These are phyloP conservation scores for Pimpla rufipes DNA, from an alignment of 2,888 invertebrate species.

Conservation along the genomic window DNA sequence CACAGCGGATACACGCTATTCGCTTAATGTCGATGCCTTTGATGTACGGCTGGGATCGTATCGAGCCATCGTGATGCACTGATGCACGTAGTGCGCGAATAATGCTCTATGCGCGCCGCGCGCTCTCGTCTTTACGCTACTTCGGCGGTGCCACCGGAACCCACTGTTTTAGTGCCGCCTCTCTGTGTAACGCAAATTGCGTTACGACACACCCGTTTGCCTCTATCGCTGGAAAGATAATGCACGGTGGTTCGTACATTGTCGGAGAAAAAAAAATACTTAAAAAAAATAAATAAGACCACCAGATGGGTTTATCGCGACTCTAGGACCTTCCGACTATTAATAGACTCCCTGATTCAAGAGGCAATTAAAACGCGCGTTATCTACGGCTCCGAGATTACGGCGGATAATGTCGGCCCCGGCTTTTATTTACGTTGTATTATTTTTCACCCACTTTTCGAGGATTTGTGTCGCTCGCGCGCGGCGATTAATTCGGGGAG, in stretches of 20 bases:
- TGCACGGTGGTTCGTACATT: conserved; percentile 5
- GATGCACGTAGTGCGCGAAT: conserved; percentile 61
- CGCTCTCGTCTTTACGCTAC: conserved; percentile 41
- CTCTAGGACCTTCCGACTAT: background rate
- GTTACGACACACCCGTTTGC: conserved; percentile 11
- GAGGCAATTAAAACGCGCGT: conserved; percentile 42
- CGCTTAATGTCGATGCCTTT: conserved; percentile 80
- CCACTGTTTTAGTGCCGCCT: conserved; percentile 12
- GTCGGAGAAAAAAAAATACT: background rate
- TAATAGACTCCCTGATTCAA: conserved; percentile 42
- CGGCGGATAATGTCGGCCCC: background rate
- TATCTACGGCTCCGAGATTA: conserved; percentile 52
- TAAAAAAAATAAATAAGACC: background rate
- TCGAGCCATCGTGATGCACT: conserved; percentile 64
- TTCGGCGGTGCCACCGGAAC: conserved; percentile 20
- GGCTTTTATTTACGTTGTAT: background rate
- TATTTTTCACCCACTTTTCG: background rate
- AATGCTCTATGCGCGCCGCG: conserved; percentile 67
- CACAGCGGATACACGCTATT: conserved; percentile 82
- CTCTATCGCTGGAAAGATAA: conserved; percentile 21
- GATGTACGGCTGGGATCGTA: conserved; percentile 71
- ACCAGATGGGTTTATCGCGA: conserved; percentile 1
- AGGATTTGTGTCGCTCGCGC: background rate
- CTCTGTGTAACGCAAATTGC: conserved; percentile 7
- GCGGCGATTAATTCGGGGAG: background rate